Evolutionary conservation across 1,140 invertebrate genomes (phyloP).

Genomic region (Drosophila parvula): DNA sequence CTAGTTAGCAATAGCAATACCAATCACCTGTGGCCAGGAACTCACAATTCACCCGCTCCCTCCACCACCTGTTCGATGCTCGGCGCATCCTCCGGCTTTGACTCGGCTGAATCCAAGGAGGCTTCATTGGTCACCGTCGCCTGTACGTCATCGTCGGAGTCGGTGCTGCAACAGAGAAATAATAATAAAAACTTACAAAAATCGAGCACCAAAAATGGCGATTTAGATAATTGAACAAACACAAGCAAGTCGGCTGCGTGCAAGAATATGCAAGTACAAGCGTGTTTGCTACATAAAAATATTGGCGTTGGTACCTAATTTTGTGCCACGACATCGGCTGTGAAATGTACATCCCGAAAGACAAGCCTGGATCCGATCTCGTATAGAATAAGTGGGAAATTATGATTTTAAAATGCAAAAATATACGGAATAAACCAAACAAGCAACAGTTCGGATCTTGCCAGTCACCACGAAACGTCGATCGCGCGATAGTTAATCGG

Average conservation of each 20-base stretch:
- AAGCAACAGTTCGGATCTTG: not conserved
- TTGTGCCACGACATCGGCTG: constrained; percentile 64
- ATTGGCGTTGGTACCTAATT: constrained; percentile 43
- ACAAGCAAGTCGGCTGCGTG: constrained; percentile 1
- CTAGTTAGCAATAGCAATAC: not conserved
- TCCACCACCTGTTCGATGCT: constrained; percentile 35
- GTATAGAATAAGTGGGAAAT: not conserved
- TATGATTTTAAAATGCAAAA: constrained; percentile 5
- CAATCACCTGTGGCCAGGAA: constrained; percentile 25
- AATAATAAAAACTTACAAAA: not conserved
- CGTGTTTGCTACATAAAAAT: constrained; percentile 39
- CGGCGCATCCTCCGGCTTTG: constrained; percentile 32
- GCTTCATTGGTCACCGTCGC: constrained; percentile 23
- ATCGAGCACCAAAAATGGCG: not conserved
- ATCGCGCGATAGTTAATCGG: constrained; percentile 7
- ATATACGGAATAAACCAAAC: constrained; percentile 3
- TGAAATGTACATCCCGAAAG: constrained; percentile 35
- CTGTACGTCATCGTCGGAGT: constrained; percentile 29
- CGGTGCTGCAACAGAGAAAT: constrained; percentile 1
- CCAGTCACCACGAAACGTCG: constrained; percentile 1
- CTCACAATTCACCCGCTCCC: constrained; percentile 36
- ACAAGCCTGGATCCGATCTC: not conserved
- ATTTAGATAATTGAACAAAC: constrained; percentile 1
- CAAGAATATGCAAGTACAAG: constrained; percentile 37
- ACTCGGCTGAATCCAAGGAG: constrained; percentile 24